Base-by-base conservation (phyloP, 2,113 vertebrate genomes). In the Chunga burmeisteri region DNA sequence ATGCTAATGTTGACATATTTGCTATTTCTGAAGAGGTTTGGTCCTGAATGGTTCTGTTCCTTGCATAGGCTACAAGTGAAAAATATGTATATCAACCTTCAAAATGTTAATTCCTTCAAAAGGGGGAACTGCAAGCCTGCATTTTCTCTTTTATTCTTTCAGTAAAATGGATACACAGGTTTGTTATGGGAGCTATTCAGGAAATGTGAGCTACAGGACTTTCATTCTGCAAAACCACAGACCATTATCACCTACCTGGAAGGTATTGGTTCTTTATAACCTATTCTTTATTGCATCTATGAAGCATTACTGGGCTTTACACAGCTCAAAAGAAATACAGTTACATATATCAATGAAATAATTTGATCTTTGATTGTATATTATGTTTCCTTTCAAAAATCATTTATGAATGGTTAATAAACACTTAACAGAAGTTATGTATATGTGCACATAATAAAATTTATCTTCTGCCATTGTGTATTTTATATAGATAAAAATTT, bases 121-220 rank as follows among this genome's bases (percentile, higher is more conserved):
- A 61, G 2, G 1, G 3, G 7, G 3, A 79, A 46, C 21, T 61
- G 4, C 14, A 84, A 68, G 11, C 0, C 5, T 79, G 1, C 1
- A 23, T 74, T 79, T 67, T 71, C 3, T 53, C 44, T 71, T 29
- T 42, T 52, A 7, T 49, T 82, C 21, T 70, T 87, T 30, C 29
- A 49, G 7, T 77, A 38, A 65, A 90, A 23, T 38, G 8, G 10
- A 44, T 78, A 20, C 16, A 15, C 2, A 27, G 61, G 6, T 73
- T 72, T 86, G 3, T 52, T 85, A 38, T 16, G 19, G 13, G 6
- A 95, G 6, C 4, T 11, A 46, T 40, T 59, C 22, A 56, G 29
- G 38, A 94, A 80, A 52, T 22, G 10, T 72, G 30, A 93, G 10
- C 7, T 47, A 86, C 2, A 55, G 32, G 8, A 36, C 16, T 49